Conservation (phyloP, 2,888 invertebrate genomes). For the Hyalella azteca region DNA sequence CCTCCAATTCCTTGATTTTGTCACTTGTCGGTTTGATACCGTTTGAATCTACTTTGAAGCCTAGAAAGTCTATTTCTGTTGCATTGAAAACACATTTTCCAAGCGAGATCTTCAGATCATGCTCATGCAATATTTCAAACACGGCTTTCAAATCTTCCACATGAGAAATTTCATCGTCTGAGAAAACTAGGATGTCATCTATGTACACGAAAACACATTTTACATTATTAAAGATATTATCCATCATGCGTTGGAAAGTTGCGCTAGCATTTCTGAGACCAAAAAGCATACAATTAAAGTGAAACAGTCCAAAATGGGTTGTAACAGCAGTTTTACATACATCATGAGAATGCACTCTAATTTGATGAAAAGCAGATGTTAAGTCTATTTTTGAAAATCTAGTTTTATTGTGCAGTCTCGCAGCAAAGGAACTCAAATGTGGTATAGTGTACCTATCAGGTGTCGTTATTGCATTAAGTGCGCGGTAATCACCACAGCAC, state of each 20-base stretch:
- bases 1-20: no score
- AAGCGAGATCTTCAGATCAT: no score
- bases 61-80: no score
- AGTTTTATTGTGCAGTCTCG: slow-evolving; percentile 39
- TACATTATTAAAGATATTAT: neutral
- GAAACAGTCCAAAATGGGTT: slow-evolving; percentile 62
- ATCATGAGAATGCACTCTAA: slow-evolving; percentile 62
- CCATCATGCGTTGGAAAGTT: slow-evolving; percentile 2
- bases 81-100: no score
- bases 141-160: no score
- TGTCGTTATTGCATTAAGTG: slow-evolving; percentile 61
- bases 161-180: no score
- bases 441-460: slow-evolving; percentile 63
- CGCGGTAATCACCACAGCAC: slow-evolving; percentile 59
- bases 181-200: no score
- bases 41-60: no score
- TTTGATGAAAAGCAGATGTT: slow-evolving; percentile 62
- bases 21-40: no score
- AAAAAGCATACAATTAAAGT: slow-evolving; percentile 62
- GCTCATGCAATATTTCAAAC: no score
- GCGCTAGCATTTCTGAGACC: slow-evolving; percentile 63
- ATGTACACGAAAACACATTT: no score
- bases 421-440: slow-evolving; percentile 61
- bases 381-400: slow-evolving; percentile 60
- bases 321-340: slow-evolving; percentile 63